A percentile compares a stretch with the other conserved stretches of the same genome.
Conservation (phyloP, 2,113 vertebrate species). For the Urocolius indicus region DNA sequence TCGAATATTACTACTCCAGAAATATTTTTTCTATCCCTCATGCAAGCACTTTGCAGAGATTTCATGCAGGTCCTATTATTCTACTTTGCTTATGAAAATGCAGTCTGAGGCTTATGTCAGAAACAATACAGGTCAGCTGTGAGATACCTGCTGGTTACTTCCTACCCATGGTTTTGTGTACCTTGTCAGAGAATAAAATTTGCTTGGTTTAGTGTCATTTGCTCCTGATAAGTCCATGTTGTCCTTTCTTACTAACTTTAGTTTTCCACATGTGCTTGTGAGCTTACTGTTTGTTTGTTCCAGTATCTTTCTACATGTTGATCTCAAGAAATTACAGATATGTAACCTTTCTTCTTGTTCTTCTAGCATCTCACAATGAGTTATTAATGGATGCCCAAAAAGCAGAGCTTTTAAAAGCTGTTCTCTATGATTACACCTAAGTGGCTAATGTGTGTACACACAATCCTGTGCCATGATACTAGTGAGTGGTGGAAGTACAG, state of each 20-base stretch:
- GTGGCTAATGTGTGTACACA: not conserved
- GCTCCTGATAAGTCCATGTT: not conserved
- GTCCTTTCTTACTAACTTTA: not conserved
- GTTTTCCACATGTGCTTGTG: not conserved
- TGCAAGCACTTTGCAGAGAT: not conserved
- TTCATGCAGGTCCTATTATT: not conserved
- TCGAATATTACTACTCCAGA: not conserved
- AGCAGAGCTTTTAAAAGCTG: not conserved
- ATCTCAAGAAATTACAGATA: not conserved
- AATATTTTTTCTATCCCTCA: not conserved
- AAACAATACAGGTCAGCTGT: not conserved
- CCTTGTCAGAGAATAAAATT: not conserved
- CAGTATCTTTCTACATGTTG: not conserved
- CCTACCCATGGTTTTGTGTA: not conserved
- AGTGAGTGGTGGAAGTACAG: not conserved
- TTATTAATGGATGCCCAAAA: not conserved
- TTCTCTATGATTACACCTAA: not conserved
- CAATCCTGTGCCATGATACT: not conserved
- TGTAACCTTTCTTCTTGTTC: not conserved
- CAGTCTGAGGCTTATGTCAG: fast-evolving
- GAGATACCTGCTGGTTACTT: not conserved
- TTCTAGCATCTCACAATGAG: not conserved
- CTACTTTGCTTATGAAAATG: not conserved
- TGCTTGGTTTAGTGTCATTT: not conserved
- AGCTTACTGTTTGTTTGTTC: not conserved